Conservation (phyloP, 2,797 vertebrate species). For the Loris lydekkerianus region DNA sequence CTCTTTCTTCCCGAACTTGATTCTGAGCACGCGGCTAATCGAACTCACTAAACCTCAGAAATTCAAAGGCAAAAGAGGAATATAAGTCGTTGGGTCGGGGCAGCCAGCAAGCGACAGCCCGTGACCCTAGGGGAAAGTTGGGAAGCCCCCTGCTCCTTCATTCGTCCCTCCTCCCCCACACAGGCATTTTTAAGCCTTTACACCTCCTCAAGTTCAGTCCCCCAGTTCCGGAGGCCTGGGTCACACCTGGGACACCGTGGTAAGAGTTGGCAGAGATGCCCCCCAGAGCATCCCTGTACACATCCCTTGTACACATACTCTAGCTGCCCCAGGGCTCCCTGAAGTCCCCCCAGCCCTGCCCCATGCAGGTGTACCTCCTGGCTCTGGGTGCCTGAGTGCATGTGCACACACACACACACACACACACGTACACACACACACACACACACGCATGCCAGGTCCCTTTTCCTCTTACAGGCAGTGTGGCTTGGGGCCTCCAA, state of each 20-base stretch:
- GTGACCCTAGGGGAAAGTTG: background rate
- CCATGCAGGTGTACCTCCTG: background rate
- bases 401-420: background rate
- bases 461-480: background rate
- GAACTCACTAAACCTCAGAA: constrained; percentile 98
- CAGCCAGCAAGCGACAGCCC: accelerated
- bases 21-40: constrained; percentile 99
- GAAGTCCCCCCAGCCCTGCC: too few species aligned
- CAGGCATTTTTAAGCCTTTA: background rate
- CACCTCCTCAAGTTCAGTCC: accelerated
- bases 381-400: background rate
- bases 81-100: constrained; percentile 87
- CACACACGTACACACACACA: background rate
- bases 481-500: background rate
- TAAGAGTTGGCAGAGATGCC: background rate
- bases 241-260: background rate
- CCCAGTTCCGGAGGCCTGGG: accelerated
- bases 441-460: accelerated
- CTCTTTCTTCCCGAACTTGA: constrained; percentile 99
- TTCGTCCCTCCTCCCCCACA: background rate
- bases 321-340: background rate
- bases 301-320: background rate
- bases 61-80: constrained; percentile 89
- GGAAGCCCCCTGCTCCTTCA: background rate
- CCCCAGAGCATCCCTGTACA: background rate